Evolutionary conservation across 2,113 vertebrate genomes (phyloP).

Genomic region (Potamarius usumacintae): DNA sequence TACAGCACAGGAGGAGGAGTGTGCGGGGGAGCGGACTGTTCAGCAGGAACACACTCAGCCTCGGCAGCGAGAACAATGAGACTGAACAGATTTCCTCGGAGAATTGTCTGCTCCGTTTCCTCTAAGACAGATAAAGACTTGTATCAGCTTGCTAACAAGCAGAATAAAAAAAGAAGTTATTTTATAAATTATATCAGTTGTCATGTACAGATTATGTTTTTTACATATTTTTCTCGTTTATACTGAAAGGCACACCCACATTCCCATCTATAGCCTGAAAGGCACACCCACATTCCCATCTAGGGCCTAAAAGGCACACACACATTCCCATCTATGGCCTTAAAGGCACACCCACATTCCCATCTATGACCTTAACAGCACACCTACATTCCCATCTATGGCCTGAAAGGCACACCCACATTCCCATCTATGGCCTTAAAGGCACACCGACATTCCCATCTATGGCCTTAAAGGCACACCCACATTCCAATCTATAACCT

Average conservation of each 20-base stretch:
- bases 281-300: too few relatives aligned
- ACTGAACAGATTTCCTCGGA: constrained; percentile 24
- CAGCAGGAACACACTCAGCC: background rate
- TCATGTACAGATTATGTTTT: background rate
- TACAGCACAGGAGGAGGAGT: background rate
- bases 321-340: too few relatives aligned
- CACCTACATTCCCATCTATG: too few relatives aligned
- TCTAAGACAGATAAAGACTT: background rate
- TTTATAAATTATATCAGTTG: too few relatives aligned
- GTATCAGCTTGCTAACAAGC: background rate
- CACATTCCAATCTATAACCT: too few relatives aligned
- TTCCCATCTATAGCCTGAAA: background rate
- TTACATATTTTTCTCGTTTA: background rate
- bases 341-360: too few relatives aligned
- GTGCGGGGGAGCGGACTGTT: constrained; percentile 23
- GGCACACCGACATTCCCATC: background rate
- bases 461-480: too few relatives aligned
- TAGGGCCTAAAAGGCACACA: too few relatives aligned
- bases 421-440: too few relatives aligned
- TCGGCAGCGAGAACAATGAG: constrained; percentile 22
- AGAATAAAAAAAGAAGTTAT: background rate
- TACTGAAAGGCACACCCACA: background rate
- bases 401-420: too few relatives aligned
- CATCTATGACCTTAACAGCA: too few relatives aligned
- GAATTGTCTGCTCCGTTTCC: constrained; percentile 18